Evolutionary conservation across 2,888 invertebrate species (phyloP).

Genomic region (Automeris io): DNA sequence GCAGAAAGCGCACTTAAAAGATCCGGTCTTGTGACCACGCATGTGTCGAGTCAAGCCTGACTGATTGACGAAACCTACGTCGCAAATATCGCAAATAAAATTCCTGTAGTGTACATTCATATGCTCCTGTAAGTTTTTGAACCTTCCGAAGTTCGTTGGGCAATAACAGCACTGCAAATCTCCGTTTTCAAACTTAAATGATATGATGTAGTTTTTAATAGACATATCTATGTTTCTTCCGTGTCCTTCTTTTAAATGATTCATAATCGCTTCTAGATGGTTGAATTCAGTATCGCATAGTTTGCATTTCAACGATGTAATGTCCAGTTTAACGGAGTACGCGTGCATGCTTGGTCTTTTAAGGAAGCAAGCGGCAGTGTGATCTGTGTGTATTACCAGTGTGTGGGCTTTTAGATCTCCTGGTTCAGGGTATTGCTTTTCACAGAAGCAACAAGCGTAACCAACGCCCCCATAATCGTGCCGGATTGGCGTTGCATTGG

Average conservation of each 20-base stretch:
- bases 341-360: constrained; percentile 8
- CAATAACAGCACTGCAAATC: constrained; percentile 35
- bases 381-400: constrained; percentile 16
- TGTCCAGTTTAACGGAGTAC: constrained; percentile 42
- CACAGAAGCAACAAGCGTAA: constrained; percentile 41
- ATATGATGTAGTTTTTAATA: constrained; percentile 32
- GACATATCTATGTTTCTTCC: constrained; percentile 26
- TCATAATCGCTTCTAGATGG: constrained; percentile 23
- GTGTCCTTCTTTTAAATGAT: constrained; percentile 31
- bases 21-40: constrained; percentile 39
- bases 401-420: constrained; percentile 40
- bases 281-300: constrained; percentile 27
- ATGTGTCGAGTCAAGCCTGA: constrained; percentile 34
- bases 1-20: constrained; percentile 48
- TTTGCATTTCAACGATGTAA: constrained; percentile 40
- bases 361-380: constrained; percentile 13
- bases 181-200: constrained; percentile 37
- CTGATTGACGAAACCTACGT: constrained; percentile 36
- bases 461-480: constrained; percentile 27
- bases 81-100: constrained; percentile 38
- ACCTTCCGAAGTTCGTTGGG: constrained; percentile 27
- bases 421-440: constrained; percentile 28
- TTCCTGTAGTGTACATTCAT: constrained; percentile 44
- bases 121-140: constrained; percentile 39
- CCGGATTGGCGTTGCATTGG: constrained; percentile 39